phyloP scores from a whole-genome alignment of 1,140 invertebrate genomes.

The Aphidius ervi region DNA sequence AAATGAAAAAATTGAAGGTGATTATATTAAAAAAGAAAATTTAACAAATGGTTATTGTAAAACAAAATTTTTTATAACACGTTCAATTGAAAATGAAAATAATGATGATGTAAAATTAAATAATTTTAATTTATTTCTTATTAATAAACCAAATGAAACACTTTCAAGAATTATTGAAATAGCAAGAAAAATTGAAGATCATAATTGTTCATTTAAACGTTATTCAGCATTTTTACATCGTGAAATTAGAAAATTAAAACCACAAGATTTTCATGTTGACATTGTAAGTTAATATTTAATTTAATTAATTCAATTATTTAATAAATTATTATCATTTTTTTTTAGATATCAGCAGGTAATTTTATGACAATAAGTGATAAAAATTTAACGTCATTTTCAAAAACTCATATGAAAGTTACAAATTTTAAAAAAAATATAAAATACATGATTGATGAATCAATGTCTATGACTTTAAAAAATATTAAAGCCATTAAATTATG shows the following conservation, averaged over 20 bases:
- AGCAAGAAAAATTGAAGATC: background rate
- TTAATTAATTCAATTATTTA: no score
- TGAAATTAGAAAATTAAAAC: background rate
- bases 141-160: background rate
- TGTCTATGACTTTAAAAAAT: background rate
- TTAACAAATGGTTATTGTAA: background rate
- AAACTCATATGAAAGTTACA: background rate
- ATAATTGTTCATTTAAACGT: background rate
- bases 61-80: background rate
- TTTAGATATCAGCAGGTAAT: constrained; percentile 2
- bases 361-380: background rate
- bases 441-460: constrained; percentile 7
- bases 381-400: constrained; percentile 10
- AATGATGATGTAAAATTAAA: background rate
- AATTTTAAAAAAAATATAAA: background rate
- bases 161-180: background rate
- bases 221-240: background rate
- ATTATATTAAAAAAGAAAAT: background rate
- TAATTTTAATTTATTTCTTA: background rate
- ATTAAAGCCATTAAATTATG: background rate
- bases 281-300: background rate
- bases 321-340: background rate
- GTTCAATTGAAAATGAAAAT: background rate
- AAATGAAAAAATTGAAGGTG: background rate
- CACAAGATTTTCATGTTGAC: background rate